Evolutionary conservation across 2,888 invertebrate species (phyloP).

Genomic region (Dryobotodes eremita): DNA sequence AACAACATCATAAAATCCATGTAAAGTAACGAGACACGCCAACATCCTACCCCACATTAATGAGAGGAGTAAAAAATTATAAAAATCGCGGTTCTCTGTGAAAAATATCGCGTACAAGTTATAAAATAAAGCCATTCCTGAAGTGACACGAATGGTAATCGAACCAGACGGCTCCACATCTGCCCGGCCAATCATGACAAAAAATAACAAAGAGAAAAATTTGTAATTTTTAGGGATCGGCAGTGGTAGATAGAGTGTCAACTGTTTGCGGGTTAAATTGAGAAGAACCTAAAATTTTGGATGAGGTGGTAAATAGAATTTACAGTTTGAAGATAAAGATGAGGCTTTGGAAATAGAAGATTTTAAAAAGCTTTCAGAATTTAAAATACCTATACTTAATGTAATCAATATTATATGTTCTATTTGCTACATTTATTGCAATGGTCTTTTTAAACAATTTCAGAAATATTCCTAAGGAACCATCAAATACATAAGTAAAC

Average conservation of each 20-base stretch:
- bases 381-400: background rate
- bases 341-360: background rate
- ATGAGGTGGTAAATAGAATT: background rate
- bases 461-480: constrained; percentile 24
- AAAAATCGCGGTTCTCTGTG: constrained; percentile 73
- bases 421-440: background rate
- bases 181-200: constrained; percentile 80
- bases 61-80: constrained; percentile 69
- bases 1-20: constrained; percentile 63
- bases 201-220: constrained; percentile 82
- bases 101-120: constrained; percentile 83
- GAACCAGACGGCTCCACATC: constrained; percentile 85
- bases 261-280: background rate
- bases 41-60: constrained; percentile 66
- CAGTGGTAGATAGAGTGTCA: background rate
- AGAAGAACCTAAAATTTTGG: background rate
- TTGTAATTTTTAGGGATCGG: constrained; percentile 75
- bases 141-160: constrained; percentile 85
- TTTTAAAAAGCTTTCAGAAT: background rate
- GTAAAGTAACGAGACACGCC: constrained; percentile 67
- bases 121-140: constrained; percentile 86
- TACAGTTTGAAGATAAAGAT: background rate
- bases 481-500: background rate
- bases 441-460: background rate
- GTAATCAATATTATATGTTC: background rate